Evolutionary conservation across 2,113 vertebrate genomes (phyloP), one percentile per base, ranked within the genome.

Genomic region (Scartelaos histophorus): DNA sequence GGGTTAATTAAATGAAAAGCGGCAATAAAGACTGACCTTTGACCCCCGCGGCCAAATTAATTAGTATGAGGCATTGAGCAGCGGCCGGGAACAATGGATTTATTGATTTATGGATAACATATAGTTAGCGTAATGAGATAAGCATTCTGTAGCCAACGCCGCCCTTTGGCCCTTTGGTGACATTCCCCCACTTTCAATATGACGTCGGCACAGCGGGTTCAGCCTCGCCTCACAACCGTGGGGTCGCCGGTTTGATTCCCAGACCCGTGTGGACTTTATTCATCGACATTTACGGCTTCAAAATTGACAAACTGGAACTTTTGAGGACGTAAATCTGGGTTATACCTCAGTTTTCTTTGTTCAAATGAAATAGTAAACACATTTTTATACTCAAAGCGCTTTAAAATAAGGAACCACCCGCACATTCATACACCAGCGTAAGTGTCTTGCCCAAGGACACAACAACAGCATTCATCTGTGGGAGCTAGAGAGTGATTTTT

Each of bases 81-180:
- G 60, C 16, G 11, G 21, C 54, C 22, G 61, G 61, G 38, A 11
- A 11, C 29, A 21, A 64, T 64, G 10, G 34, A 64, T 64, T n/a
- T 64, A 64, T 38, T 43, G 61, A 64, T 43, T 17, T 38, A 64
- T n/a, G 61, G 34, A 64, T 64, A 19, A 38, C 61, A 64, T 38
- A 43, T 61, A 61, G 58, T 43, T 64, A 64, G 61, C 61, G 7
- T 64, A 64, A 64, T 64, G 61, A 64, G 34, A 64, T 38, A n/a
- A 64, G 34, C 61, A 43, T 43, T 38, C 17, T 43, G 34, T 64
- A 64, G 29, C 13, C 24, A 25, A 17, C 34, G 21, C 17, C 21
- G 58, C 25, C 58, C 34, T 43, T 38, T 19, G 34, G 58, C 25
- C 58, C 34, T 43, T 38, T 19, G 34, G 16, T 38, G 34, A 64